Percentiles rank a stretch among this genome's conserved stretches.
These are phyloP conservation scores for Athrips mouffetella DNA, from an alignment of 2,888 invertebrate species.

Conservation along the genomic window DNA sequence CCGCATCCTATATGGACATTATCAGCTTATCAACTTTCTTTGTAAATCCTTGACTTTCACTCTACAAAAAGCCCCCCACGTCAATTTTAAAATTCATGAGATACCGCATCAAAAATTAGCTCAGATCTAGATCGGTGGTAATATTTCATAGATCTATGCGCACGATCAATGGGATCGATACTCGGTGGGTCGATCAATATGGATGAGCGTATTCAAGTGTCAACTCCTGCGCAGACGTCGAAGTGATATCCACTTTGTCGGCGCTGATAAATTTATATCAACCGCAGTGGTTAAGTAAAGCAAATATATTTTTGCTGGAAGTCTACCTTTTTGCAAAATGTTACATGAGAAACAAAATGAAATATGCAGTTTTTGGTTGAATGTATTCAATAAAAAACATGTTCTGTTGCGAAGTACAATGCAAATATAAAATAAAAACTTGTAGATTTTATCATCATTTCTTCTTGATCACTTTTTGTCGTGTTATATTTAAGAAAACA, in stretches of 20 bases:
- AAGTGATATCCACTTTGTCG: conserved; percentile 40
- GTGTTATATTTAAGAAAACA: too few relatives aligned
- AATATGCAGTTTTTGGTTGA: too few relatives aligned
- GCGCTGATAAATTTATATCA: conserved; percentile 33
- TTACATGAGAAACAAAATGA: too few relatives aligned
- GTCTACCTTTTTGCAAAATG: too few relatives aligned
- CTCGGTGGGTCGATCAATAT: conserved; percentile 74
- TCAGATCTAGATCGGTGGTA: conserved; percentile 51
- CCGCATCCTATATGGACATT: too few relatives aligned
- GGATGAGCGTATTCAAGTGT: conserved; percentile 70
- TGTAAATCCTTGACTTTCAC: not conserved
- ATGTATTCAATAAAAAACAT: too few relatives aligned
- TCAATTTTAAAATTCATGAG: conserved; percentile 39
- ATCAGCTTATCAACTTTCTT: not conserved
- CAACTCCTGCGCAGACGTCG: conserved; percentile 35
- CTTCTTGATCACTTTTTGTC: too few relatives aligned
- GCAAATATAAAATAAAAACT: too few relatives aligned
- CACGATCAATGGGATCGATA: conserved; percentile 32
- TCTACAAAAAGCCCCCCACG: conserved; percentile 1
- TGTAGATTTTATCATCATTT: too few relatives aligned
- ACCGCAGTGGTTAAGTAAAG: conserved; percentile 2
- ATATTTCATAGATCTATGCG: conserved; percentile 45
- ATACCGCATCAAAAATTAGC: conserved; percentile 37
- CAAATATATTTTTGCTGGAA: not conserved
- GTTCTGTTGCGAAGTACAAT: too few relatives aligned